phyloP scores from a whole-genome alignment of 2,797 vertebrate species.

The Gymnothorax javanicus region DNA sequence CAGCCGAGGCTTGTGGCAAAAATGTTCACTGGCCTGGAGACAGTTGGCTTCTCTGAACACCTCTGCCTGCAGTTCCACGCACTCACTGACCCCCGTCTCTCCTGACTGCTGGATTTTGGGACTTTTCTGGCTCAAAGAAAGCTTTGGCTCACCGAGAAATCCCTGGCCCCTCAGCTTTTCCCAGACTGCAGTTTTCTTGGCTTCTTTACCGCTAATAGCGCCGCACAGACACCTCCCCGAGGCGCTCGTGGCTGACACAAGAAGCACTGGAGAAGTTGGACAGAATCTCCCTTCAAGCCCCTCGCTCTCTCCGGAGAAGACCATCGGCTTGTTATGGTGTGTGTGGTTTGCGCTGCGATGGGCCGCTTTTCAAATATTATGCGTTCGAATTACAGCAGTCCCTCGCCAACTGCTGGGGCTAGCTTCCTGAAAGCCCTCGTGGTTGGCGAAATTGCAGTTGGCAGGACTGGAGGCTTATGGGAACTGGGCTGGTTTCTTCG shows the following conservation, averaged over 20 bases:
- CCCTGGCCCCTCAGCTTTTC: conserved; percentile 54
- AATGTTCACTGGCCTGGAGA: not conserved
- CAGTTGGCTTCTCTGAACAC: not conserved
- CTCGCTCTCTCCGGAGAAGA: not conserved
- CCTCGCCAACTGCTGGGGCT: not conserved
- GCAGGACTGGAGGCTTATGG: not conserved
- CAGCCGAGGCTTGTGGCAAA: not conserved
- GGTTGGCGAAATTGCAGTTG: not conserved
- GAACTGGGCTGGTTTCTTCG: not conserved
- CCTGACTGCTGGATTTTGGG: not conserved
- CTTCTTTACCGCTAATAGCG: conserved; percentile 69
- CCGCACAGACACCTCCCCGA: not conserved
- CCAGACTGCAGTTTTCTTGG: conserved; percentile 68
- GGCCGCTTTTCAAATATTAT: not conserved
- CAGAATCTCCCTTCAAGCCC: not conserved
- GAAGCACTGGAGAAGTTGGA: not conserved
- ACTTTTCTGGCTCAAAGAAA: conserved; percentile 39
- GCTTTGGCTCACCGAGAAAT: conserved; percentile 64
- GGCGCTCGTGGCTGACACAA: not conserved
- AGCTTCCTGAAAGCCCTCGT: not conserved
- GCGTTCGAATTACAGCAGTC: not conserved
- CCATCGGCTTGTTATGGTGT: not conserved
- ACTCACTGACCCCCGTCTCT: not conserved
- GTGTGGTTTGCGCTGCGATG: not conserved
- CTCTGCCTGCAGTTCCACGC: not conserved